These are phyloP conservation scores for Cynopterus sphinx DNA, from an alignment of 2,797 vertebrate genomes.

Conservation along the genomic window DNA sequence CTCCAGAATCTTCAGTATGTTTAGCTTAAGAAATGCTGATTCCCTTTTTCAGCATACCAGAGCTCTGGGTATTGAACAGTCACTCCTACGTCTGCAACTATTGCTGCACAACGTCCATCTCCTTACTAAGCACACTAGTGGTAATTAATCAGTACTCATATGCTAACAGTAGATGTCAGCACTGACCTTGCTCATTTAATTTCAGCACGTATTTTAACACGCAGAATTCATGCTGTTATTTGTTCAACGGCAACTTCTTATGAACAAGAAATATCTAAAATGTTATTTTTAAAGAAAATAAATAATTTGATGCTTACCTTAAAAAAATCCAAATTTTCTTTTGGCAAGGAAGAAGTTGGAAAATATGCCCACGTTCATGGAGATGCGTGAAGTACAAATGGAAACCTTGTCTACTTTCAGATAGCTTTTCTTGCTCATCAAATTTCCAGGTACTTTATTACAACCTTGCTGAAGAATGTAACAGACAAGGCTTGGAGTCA, in stretches of 20 bases:
- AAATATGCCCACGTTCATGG: background rate
- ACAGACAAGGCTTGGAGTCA: background rate
- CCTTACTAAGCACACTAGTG: accelerated
- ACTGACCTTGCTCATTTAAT: conserved; percentile 22
- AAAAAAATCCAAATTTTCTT: background rate
- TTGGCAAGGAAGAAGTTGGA: background rate
- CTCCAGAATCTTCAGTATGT: background rate
- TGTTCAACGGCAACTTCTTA: background rate
- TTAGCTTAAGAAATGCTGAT: background rate
- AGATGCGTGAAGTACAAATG: background rate
- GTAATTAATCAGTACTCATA: background rate
- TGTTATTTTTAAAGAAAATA: conserved; percentile 16
- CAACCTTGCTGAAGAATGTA: background rate
- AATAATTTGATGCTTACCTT: background rate
- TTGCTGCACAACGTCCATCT: accelerated
- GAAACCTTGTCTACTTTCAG: background rate
- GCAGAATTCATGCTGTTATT: background rate
- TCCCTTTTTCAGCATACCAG: background rate
- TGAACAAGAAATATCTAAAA: background rate
- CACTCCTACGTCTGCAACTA: accelerated
- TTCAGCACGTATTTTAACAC: background rate
- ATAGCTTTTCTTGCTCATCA: background rate
- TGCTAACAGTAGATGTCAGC: conserved; percentile 68
- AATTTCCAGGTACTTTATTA: background rate
- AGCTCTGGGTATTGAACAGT: background rate